phyloP scores from a whole-genome alignment of 1,140 invertebrate genomes.

The Notospermus geniculatus region DNA sequence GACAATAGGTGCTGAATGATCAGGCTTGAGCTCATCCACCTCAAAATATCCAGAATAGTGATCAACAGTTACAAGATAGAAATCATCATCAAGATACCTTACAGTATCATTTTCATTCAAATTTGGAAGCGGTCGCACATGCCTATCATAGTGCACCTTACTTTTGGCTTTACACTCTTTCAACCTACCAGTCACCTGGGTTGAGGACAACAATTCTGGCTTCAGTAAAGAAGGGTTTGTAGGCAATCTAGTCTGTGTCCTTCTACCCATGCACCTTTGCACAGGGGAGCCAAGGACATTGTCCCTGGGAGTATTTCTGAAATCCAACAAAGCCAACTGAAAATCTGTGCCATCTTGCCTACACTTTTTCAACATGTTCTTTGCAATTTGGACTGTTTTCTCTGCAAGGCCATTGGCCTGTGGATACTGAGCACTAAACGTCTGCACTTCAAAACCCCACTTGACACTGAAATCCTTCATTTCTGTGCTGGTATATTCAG shows the following conservation, averaged over 20 bases:
- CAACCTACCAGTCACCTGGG: background rate
- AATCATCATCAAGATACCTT: constrained; percentile 13
- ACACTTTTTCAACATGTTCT: background rate
- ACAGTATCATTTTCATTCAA: too few species aligned
- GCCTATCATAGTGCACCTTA: background rate
- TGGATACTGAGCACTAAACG: background rate
- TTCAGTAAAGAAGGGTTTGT: background rate
- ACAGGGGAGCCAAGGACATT: background rate
- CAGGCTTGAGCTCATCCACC: background rate
- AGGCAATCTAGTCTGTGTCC: background rate
- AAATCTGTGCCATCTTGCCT: background rate
- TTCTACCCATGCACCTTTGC: background rate
- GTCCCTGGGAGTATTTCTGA: background rate
- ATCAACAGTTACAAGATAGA: constrained; percentile 21
- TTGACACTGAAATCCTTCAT: background rate
- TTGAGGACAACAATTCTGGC: background rate
- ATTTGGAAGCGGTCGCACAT: too few species aligned
- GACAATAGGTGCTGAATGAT: background rate
- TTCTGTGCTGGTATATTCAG: background rate
- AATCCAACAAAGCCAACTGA: background rate
- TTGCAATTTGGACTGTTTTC: background rate
- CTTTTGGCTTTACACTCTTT: background rate
- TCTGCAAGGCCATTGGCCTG: too few species aligned
- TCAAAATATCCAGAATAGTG: constrained; percentile 18
- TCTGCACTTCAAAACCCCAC: background rate